Evolutionary conservation across 2,797 vertebrate genomes (phyloP).

Genomic region (Eptatretus atami): DNA sequence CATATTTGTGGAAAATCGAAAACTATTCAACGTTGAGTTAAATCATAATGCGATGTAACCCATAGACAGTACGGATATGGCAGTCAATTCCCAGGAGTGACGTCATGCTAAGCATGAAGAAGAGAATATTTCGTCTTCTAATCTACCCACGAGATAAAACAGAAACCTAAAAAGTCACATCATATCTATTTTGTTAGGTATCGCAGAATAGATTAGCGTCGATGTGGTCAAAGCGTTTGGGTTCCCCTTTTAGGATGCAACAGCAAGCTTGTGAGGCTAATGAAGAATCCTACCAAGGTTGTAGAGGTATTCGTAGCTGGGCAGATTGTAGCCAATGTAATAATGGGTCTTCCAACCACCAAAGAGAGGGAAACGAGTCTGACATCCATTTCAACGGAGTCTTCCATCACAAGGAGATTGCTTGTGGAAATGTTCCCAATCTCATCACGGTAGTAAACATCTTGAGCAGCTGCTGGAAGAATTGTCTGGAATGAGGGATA

Average conservation of each 20-base stretch:
- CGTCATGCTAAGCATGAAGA: too few species aligned
- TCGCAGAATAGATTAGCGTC: background rate
- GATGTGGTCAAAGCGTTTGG: too few species aligned
- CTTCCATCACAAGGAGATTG: slow-evolving; percentile 66
- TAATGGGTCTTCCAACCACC: slow-evolving; percentile 98
- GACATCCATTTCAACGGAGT: slow-evolving; percentile 90
- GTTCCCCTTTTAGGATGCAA: too few species aligned
- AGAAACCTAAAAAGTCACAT: too few species aligned
- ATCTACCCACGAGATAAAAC: too few species aligned
- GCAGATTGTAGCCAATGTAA: slow-evolving; percentile 78
- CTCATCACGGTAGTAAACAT: slow-evolving; percentile 87
- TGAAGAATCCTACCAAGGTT: slow-evolving; percentile 37
- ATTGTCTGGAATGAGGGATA: slow-evolving; percentile 36
- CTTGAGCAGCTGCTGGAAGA: slow-evolving; percentile 82
- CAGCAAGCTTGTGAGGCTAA: too few species aligned
- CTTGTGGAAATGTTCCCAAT: slow-evolving; percentile 97
- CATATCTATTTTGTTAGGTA: background rate
- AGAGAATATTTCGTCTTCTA: too few species aligned
- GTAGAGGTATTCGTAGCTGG: slow-evolving; percentile 94
- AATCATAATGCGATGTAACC: too few species aligned
- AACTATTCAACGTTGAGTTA: too few species aligned
- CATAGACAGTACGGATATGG: too few species aligned
- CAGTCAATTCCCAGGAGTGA: too few species aligned
- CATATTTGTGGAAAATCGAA: too few species aligned
- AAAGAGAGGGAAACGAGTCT: slow-evolving; percentile 71